Conservation (phyloP, 2,797 vertebrate genomes). For the Notamacropus eugenii region DNA sequence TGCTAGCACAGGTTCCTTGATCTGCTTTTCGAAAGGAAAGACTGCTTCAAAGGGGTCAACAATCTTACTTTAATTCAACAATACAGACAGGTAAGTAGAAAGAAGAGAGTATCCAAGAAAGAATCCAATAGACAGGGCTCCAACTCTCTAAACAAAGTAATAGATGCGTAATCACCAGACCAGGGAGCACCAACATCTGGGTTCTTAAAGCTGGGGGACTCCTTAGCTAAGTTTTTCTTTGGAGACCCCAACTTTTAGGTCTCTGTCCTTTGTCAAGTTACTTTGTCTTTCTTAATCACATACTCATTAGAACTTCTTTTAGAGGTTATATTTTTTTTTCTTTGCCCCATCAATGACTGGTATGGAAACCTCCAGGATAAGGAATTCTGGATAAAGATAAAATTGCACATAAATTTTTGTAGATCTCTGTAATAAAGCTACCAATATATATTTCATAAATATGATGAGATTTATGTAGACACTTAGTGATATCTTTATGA, state of each 20-base stretch:
- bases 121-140: too few relatives aligned
- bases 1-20: too few relatives aligned
- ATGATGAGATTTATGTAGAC: slow-evolving; percentile 4
- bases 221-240: too few relatives aligned
- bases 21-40: too few relatives aligned
- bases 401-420: background rate
- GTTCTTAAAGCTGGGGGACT: too few relatives aligned
- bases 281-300: background rate
- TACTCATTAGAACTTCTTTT: background rate
- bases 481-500: background rate
- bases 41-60: too few relatives aligned
- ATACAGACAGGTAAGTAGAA: too few relatives aligned
- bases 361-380: background rate
- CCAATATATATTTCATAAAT: background rate
- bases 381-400: background rate
- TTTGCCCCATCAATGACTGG: background rate
- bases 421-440: background rate
- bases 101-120: too few relatives aligned
- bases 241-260: background rate
- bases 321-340: background rate
- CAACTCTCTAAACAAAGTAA: too few relatives aligned
- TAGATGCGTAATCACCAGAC: too few relatives aligned
- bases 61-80: too few relatives aligned
- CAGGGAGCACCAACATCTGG: too few relatives aligned
- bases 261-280: background rate